Percentiles rank a stretch among this genome's conserved stretches.
Evolutionary conservation across 2,888 invertebrate species (phyloP).

Genomic region (Caenorhabditis sulstoni): DNA sequence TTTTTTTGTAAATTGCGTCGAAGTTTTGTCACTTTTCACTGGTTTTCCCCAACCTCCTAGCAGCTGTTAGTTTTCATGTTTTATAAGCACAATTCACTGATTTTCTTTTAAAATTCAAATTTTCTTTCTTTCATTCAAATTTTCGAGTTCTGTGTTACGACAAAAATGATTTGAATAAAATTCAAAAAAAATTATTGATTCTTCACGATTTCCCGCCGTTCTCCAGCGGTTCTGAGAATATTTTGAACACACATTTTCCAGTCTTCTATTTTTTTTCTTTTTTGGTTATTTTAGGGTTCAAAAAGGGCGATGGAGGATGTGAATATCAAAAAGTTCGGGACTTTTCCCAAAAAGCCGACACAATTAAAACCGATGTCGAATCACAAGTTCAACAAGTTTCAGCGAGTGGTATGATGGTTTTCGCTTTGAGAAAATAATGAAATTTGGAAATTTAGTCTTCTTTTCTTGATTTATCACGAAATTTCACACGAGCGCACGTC

Average conservation of each 20-base stretch:
- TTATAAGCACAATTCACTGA: conserved; percentile 33
- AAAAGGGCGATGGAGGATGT: not conserved
- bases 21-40: conserved; percentile 25
- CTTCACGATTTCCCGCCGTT: conserved; percentile 1
- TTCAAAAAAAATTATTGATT: too few relatives aligned
- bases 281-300: not conserved
- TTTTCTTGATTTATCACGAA: too few relatives aligned
- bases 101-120: conserved; percentile 2
- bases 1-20: not conserved
- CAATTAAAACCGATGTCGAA: conserved; percentile 2
- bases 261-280: not conserved
- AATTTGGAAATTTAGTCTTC: too few relatives aligned
- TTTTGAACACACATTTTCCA: not conserved
- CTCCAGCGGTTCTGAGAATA: not conserved
- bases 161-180: too few relatives aligned
- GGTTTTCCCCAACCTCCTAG: not conserved
- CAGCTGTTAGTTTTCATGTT: conserved; percentile 32
- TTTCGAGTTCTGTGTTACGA: not conserved
- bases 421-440: too few relatives aligned
- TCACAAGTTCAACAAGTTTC: conserved; percentile 47
- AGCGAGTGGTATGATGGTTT: conserved; percentile 28
- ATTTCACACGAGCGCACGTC: too few relatives aligned
- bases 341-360: conserved; percentile 23
- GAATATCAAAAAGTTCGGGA: conserved; percentile 7
- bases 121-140: conserved; percentile 11